Conservation (phyloP, 2,113 vertebrate species). For the Colaptes auratus region DNA sequence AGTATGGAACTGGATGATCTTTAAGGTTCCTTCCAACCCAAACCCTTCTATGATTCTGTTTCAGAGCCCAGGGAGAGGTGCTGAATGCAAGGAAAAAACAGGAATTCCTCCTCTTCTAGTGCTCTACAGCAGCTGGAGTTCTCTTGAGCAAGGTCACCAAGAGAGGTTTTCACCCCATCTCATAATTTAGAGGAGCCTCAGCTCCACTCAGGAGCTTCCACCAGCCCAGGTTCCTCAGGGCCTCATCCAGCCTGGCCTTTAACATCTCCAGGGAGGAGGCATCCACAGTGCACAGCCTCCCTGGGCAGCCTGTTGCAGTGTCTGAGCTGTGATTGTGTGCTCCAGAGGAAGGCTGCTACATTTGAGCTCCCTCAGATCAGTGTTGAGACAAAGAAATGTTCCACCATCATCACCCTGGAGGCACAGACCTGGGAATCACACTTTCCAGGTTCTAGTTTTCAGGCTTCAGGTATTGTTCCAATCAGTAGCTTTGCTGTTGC, state of each 20-base stretch:
- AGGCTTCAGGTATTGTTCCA: neutral
- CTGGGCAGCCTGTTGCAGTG: neutral
- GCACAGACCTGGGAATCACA: neutral
- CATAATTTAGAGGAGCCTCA: neutral
- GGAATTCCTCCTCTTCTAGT: neutral
- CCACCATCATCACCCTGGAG: neutral
- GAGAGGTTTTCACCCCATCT: neutral
- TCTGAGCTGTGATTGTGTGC: neutral
- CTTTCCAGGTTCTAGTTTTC: neutral
- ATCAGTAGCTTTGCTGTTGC: neutral
- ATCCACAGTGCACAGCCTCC: too few species aligned
- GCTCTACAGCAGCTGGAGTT: too few species aligned
- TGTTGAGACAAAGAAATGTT: neutral
- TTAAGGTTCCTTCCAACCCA: neutral
- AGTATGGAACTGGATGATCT: too few species aligned
- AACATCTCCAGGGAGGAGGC: too few species aligned
- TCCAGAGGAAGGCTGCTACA: neutral
- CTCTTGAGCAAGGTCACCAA: neutral
- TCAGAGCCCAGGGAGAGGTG: neutral
- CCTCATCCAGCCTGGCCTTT: too few species aligned
- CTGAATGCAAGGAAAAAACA: neutral
- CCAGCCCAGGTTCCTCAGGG: too few species aligned
- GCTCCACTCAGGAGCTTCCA: neutral
- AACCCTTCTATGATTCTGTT: neutral
- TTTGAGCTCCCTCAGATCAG: neutral